Base-by-base conservation (phyloP, 2,888 invertebrate genomes). In the Tuberolachnus salignus region DNA sequence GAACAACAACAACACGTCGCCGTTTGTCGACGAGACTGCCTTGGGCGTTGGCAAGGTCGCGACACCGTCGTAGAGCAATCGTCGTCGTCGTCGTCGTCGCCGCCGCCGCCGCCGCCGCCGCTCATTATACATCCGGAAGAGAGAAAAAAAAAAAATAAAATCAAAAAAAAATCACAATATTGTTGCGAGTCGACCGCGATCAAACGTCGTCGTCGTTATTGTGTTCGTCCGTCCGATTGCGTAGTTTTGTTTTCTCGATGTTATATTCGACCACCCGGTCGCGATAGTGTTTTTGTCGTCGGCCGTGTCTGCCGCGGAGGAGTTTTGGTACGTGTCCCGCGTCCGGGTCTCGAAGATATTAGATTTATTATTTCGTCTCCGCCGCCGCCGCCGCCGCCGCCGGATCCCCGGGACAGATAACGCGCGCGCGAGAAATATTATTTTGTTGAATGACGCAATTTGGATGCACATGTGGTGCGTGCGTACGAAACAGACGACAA, bases 11-110 rank as follows among this genome's bases (percentile, higher is more conserved):
- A 75, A 67, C 53, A 55, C 19, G 51, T 10, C 73, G 13, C 1
- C 34, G 34, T 23, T 46, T 26, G 63, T 13, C 69, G 67, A 59
- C 67, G 67, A 78, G 78, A 57, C 78, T 78, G 78, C 78, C 78
- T 78, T 78, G 78, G 78, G 78, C 78, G 78, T 78, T 57, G 67
- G 59, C 78, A 78, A 78, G 78, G 78, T 78, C 78, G 78, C 49
- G 14, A 11, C 64, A n/a, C 44, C n/a, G n/a, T 23, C 57, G 57
- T n/a, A n/a, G n/a, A n/a, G 16, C 21, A 21, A 23, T n/a, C 23
- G 46, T 6, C 21, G n/a, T 16, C 16, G 21, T 21, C 26, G 23
- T 21, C n/a, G n/a, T 21, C 55, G 57, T n/a, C 34, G 16, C 21
- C 46, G 46, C 23, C 23, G 46, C 11, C 21, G n/a, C 23, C 16